phyloP scores from a whole-genome alignment of 1,140 invertebrate genomes.

The Asbolus verrucosus region DNA sequence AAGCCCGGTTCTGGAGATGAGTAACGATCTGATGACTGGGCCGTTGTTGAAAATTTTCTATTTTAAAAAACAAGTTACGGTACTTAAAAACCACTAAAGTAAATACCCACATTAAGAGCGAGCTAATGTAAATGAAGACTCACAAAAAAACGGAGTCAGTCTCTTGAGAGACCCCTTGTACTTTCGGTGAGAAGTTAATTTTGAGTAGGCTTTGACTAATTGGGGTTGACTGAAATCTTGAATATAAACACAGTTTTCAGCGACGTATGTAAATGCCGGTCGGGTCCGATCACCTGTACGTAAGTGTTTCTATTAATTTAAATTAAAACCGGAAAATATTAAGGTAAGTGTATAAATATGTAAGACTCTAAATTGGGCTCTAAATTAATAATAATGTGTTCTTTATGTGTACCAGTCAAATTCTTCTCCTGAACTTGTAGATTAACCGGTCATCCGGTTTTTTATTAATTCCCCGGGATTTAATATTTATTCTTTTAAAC shows the following conservation, averaged over 20 bases:
- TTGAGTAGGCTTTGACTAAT: constrained; percentile 40
- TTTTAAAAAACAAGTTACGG: constrained; percentile 39
- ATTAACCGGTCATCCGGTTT: constrained; percentile 35
- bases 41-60: constrained; percentile 22
- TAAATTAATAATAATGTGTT: constrained; percentile 1
- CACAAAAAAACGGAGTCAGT: constrained; percentile 27
- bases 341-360: constrained; percentile 9
- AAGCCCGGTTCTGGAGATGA: no score
- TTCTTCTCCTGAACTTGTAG: constrained; percentile 11
- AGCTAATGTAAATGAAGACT: constrained; percentile 35
- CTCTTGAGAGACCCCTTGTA: constrained; percentile 37
- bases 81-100: constrained; percentile 40
- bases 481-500: constrained; percentile 15
- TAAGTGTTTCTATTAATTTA: neutral
- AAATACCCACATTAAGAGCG: constrained; percentile 32
- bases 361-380: constrained; percentile 2
- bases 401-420: constrained; percentile 22
- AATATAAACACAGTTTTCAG: constrained; percentile 7
- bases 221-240: constrained; percentile 22
- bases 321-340: constrained; percentile 11
- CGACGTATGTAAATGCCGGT: neutral
- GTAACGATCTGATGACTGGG: neutral
- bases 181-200: constrained; percentile 36
- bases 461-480: constrained; percentile 27
- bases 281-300: no score